These are phyloP conservation scores for Dicrostonyx torquatus DNA, from an alignment of 2,797 vertebrate species.

Conservation along the genomic window DNA sequence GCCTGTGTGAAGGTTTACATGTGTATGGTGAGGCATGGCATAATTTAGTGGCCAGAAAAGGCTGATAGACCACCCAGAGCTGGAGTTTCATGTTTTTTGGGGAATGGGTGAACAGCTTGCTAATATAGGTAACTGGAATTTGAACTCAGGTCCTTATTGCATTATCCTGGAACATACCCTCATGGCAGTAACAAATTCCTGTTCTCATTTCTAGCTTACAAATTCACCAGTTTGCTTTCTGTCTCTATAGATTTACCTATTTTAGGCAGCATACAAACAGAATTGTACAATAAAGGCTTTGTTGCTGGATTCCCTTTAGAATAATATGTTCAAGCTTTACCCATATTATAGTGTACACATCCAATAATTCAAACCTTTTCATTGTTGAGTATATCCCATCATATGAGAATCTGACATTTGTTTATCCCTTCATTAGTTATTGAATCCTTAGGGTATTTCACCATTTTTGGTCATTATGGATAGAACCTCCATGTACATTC, in stretches of 20 bases:
- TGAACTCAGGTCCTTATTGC: not conserved
- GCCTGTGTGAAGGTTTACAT: not conserved
- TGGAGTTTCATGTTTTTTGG: not conserved
- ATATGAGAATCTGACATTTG: not conserved
- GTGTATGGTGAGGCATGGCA: not conserved
- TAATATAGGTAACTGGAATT: not conserved
- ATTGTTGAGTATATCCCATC: conserved; percentile 9
- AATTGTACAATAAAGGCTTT: conserved; percentile 39
- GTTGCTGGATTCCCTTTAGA: conserved; percentile 13
- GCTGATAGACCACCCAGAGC: not conserved
- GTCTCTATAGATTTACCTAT: conserved; percentile 37
- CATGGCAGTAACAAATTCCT: conserved; percentile 30
- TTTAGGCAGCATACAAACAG: conserved; percentile 47
- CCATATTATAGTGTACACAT: not conserved
- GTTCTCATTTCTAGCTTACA: not conserved
- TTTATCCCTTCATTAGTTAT: conserved; percentile 37
- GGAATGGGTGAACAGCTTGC: not conserved
- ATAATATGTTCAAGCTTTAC: conserved; percentile 46
- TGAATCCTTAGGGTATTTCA: not conserved
- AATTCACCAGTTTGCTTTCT: conserved; percentile 23
- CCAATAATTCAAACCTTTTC: conserved; percentile 14
- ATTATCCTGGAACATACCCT: not conserved
- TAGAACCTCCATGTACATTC: conserved; percentile 5
- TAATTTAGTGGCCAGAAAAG: not conserved
- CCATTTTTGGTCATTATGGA: conserved; percentile 38